Evolutionary conservation across 2,113 vertebrate species (phyloP).

Genomic region (Varanus komodoensis): DNA sequence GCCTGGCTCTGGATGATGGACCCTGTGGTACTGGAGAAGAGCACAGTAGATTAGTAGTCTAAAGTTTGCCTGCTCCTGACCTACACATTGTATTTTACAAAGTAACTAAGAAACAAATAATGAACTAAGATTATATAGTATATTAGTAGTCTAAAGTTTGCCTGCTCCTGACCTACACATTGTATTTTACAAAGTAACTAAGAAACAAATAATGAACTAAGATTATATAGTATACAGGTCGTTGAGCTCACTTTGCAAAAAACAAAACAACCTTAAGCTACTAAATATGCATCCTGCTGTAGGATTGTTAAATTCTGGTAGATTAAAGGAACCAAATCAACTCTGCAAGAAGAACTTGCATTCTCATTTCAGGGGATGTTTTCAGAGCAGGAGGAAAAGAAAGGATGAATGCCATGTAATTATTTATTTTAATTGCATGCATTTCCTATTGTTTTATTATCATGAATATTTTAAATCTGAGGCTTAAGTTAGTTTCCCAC

Average conservation of each 20-base stretch:
- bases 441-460: not conserved
- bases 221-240: not conserved
- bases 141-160: too few species aligned
- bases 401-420: not conserved
- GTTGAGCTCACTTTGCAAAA: not conserved
- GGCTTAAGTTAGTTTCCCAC: not conserved
- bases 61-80: too few species aligned
- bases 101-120: not conserved
- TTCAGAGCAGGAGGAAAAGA: not conserved
- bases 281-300: not conserved
- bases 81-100: too few species aligned
- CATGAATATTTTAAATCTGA: not conserved
- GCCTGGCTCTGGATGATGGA: too few species aligned
- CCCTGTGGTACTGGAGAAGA: too few species aligned
- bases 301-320: not conserved
- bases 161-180: too few species aligned
- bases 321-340: not conserved
- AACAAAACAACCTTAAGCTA: not conserved
- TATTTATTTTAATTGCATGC: not conserved
- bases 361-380: not conserved
- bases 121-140: not conserved
- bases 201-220: not conserved
- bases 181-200: too few species aligned
- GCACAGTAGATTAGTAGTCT: too few species aligned
- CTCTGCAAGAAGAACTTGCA: not conserved